Percentiles rank a stretch among this genome's conserved stretches.
phyloP scores from a whole-genome alignment of 2,797 vertebrate species.

The Acanthis flammea region DNA sequence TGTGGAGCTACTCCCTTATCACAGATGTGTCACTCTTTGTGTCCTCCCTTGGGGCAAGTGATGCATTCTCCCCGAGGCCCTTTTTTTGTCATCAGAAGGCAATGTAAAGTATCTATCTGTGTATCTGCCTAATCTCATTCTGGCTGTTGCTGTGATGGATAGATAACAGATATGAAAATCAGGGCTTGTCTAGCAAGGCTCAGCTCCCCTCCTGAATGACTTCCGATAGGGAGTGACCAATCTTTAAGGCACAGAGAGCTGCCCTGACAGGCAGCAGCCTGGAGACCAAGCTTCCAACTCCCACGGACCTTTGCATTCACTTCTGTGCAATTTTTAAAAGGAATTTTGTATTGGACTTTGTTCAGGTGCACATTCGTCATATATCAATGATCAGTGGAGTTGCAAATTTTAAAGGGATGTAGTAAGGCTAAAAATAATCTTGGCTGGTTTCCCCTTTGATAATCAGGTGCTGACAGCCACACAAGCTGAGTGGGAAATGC shows the following conservation, averaged over 20 bases:
- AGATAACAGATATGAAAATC: slow-evolving; percentile 3
- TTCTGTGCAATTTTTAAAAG: neutral
- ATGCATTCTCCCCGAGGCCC: neutral
- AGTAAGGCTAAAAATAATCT: neutral
- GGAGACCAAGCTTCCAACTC: neutral
- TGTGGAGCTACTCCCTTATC: neutral
- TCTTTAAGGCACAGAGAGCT: neutral
- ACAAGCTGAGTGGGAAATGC: neutral
- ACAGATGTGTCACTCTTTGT: neutral
- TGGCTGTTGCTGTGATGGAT: neutral
- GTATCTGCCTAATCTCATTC: neutral
- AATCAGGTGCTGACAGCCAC: neutral
- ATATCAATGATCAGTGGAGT: neutral
- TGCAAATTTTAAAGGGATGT: neutral
- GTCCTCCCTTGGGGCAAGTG: neutral
- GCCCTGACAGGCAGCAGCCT: neutral
- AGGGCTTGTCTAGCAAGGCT: neutral
- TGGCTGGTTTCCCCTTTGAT: neutral
- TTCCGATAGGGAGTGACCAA: neutral
- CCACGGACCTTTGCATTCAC: accelerated
- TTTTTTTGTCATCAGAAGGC: neutral
- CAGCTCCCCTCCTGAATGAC: neutral
- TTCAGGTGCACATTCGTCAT: neutral
- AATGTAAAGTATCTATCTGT: neutral
- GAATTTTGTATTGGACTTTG: neutral